Evolutionary conservation across 2,888 invertebrate genomes (phyloP).

Genomic region (Diarsia rubi): DNA sequence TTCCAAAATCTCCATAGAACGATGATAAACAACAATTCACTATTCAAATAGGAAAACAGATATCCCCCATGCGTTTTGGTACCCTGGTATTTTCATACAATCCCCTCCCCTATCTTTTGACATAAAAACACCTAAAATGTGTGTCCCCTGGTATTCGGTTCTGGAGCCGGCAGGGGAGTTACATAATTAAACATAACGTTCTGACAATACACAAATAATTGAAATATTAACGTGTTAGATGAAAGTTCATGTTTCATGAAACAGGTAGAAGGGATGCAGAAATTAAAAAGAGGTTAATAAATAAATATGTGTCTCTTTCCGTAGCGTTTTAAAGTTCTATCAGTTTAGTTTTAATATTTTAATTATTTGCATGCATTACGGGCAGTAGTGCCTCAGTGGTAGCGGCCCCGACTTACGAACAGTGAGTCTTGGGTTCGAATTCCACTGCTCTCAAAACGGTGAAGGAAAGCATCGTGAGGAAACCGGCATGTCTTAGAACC

Average conservation of each 20-base stretch:
- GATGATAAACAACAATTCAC: conserved; percentile 49
- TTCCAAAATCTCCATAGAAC: conserved; percentile 28
- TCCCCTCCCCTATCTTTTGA: conserved; percentile 44
- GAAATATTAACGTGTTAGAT: conserved; percentile 53
- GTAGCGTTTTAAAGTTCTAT: neutral
- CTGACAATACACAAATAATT: conserved; percentile 61
- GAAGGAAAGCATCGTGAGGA: too few relatives aligned
- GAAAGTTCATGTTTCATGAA: conserved; percentile 38
- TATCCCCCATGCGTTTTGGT: conserved; percentile 22
- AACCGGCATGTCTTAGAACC: too few relatives aligned
- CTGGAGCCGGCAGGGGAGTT: conserved; percentile 23
- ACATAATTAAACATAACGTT: conserved; percentile 62
- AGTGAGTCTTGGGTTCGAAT: too few relatives aligned
- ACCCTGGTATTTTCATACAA: conserved; percentile 27
- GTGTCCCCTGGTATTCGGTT: conserved; percentile 25
- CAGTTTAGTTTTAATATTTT: neutral
- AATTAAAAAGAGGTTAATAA: conserved; percentile 27
- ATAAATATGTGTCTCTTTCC: neutral
- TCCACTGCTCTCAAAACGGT: too few relatives aligned
- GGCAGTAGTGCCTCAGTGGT: too few relatives aligned
- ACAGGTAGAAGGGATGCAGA: conserved; percentile 15
- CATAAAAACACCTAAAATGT: conserved; percentile 60
- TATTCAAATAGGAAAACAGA: conserved; percentile 47
- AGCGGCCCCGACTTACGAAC: too few relatives aligned
- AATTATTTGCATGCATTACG: too few relatives aligned